Conservation (phyloP, 2,888 invertebrate genomes). For the Lepeophtheirus nordmannii region DNA sequence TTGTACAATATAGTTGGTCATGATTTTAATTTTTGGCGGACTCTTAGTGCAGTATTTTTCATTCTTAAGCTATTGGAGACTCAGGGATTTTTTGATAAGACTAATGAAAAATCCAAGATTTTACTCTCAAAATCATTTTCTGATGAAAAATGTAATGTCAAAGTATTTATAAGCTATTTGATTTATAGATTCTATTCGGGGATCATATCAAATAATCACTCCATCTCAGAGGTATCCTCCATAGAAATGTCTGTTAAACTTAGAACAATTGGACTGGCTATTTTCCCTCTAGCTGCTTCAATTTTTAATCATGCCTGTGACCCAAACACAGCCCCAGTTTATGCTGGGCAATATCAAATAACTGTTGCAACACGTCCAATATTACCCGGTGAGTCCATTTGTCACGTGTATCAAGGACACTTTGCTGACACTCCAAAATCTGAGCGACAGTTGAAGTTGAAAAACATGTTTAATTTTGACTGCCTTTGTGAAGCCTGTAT, state of each 20-base stretch:
- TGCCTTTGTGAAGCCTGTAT: slow-evolving; percentile 11
- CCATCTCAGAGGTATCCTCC: neutral
- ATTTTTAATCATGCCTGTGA: slow-evolving; percentile 9
- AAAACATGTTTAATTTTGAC: slow-evolving; percentile 3
- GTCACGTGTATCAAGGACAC: slow-evolving; percentile 11
- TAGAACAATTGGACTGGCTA: too few species aligned
- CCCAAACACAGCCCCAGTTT: slow-evolving; percentile 12
- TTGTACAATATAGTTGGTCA: neutral
- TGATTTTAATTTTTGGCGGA: neutral
- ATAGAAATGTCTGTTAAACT: neutral
- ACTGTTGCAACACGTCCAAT: slow-evolving; percentile 10
- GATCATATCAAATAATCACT: neutral
- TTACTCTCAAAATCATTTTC: neutral
- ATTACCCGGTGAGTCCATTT: neutral
- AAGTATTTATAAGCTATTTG: too few species aligned
- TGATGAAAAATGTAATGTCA: neutral
- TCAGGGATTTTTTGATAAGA: neutral
- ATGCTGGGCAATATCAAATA: neutral
- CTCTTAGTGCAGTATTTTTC: neutral
- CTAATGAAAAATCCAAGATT: neutral
- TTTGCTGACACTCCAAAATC: slow-evolving; percentile 14
- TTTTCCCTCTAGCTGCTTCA: neutral
- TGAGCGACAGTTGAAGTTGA: neutral
- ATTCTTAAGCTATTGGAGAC: neutral
- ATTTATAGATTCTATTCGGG: too few species aligned